Base-by-base conservation (phyloP, 2,888 invertebrate genomes). In the Ypsolopha scabrella region DNA sequence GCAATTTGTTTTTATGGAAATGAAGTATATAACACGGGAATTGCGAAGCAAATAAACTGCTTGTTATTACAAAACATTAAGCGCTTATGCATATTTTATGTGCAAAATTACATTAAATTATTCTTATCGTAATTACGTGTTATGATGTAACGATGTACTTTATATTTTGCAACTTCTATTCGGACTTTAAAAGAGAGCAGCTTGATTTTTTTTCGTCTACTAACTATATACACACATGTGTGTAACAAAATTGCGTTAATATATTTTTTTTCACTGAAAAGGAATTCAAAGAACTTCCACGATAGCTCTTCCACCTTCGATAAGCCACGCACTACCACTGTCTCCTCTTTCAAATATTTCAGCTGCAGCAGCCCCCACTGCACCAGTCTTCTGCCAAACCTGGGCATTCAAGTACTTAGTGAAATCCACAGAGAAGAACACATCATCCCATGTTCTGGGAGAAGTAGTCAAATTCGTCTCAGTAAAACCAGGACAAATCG, bases 321-420 rank as follows among this genome's bases (percentile, higher is more conserved):
- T 73, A 33, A 87, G 68, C 88, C 88, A 89, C 0, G 87, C 81
- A 2, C 87, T 83, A 0, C 87, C 88, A 62, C 80, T 87, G 9
- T 77, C 72, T 4, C 79, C 87, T 43, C 69, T 71, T 51, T 75
- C 68, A 34, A 70, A 75, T 0, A 73, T 56, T 7, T 75, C 70
- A 6, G 70, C 67, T 0, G 68, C 71, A 6, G 71, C 74, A 33
- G 64, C 63, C 0, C 71, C 73, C 0, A 78, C 73, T 6, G 59
- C 56, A 1, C 70, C 72, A 1, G 65, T 64, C 35, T 68, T 65
- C 58, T 79, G 78, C 70, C 71, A 75, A 0, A 52, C 43, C 14
- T 63, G 58, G 0, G 45, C 56, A 37, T 68, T 59, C 11, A 68
- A 9, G 37, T 58, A 60, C 34, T 36, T 54, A 3, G 37, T 51